These are phyloP conservation scores for Metallyticus violacea DNA, from an alignment of 2,888 invertebrate genomes.

Conservation along the genomic window DNA sequence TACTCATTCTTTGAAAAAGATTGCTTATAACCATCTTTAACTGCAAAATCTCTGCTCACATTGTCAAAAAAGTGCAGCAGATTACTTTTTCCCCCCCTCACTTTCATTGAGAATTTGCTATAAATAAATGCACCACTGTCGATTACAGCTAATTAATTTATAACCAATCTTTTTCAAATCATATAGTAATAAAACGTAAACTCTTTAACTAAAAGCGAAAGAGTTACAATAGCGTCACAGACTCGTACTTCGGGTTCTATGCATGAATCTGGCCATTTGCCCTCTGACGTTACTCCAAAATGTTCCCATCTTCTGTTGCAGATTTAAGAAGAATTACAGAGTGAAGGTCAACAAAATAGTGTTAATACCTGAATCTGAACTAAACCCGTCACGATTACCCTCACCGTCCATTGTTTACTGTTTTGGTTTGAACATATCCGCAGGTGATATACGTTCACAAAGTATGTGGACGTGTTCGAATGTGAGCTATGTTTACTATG, in stretches of 20 bases:
- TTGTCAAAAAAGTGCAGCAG: not conserved
- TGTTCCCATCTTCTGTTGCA: conserved; percentile 22
- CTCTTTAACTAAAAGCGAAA: not conserved
- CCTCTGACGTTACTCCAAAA: conserved; percentile 25
- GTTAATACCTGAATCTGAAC: conserved; percentile 12
- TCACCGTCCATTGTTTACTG: not conserved
- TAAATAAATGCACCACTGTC: too few species aligned
- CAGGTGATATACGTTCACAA: not conserved
- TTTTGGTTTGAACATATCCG: not conserved
- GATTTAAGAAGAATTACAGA: not conserved
- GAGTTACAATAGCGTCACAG: not conserved
- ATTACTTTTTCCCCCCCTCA: too few species aligned
- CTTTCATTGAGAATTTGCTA: too few species aligned
- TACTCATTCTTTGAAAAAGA: not conserved
- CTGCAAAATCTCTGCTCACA: not conserved
- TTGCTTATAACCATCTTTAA: not conserved
- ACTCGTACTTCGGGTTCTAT: conserved; percentile 20
- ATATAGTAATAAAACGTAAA: not conserved
- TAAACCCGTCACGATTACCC: not conserved
- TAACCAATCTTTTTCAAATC: not conserved
- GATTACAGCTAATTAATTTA: too few species aligned
- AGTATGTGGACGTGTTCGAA: not conserved
- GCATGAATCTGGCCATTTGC: conserved; percentile 27
- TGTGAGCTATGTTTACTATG: not conserved
- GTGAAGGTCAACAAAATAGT: conserved; percentile 1